Percentiles rank a stretch among this genome's conserved stretches.
Conservation (phyloP, 2,888 invertebrate species). For the Xanthorhoe designata region DNA sequence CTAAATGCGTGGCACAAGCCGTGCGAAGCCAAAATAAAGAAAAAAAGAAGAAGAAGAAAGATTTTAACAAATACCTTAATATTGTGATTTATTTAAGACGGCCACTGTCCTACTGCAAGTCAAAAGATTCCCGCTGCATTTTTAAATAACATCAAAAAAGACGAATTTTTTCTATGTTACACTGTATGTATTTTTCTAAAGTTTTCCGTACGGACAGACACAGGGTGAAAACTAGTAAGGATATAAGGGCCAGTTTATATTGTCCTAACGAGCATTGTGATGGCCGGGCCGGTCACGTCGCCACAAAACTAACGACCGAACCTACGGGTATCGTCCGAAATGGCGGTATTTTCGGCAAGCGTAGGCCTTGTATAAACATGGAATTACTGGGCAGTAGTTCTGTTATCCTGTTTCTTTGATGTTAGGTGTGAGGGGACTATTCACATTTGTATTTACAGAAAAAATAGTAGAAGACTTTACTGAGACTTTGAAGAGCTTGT, state of each 20-base stretch:
- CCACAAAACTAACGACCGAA: constrained; percentile 35
- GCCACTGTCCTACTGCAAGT: too few species aligned
- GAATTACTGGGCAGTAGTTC: constrained; percentile 18
- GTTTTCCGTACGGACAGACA: constrained; percentile 13
- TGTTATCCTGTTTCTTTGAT: constrained; percentile 10
- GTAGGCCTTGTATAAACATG: constrained; percentile 26
- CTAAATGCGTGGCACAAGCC: too few species aligned
- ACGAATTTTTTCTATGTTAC: too few species aligned
- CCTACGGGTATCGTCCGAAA: constrained; percentile 22
- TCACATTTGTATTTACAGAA: not conserved
- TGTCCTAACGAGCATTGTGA: constrained; percentile 31
- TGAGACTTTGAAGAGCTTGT: not conserved
- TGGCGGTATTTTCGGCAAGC: constrained; percentile 27
- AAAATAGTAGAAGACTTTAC: not conserved
- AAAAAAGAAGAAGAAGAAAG: too few species aligned
- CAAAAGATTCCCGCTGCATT: too few species aligned
- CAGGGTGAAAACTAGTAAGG: constrained; percentile 15
- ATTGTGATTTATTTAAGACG: too few species aligned
- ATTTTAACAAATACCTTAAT: too few species aligned
- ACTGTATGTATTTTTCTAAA: too few species aligned
- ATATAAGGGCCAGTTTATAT: constrained; percentile 31
- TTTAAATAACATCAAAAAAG: too few species aligned
- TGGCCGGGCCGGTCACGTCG: constrained; percentile 34
- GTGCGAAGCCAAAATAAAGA: too few species aligned
- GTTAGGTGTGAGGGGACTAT: not conserved